Percentiles rank a stretch among this genome's conserved stretches.
phyloP scores from a whole-genome alignment of 1,140 invertebrate species.

The Elysia chlorotica region DNA sequence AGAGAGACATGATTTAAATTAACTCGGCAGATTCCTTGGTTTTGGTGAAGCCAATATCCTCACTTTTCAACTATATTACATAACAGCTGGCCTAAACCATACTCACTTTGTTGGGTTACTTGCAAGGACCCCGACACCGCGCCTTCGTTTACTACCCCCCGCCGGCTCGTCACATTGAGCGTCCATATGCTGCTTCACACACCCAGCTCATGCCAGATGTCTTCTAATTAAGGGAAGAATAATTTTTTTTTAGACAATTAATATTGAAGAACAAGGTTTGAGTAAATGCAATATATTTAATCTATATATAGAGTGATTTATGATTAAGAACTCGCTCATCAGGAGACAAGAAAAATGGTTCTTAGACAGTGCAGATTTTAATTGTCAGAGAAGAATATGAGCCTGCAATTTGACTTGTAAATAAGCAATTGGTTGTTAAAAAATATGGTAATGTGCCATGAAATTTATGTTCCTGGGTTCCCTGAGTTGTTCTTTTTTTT shows the following conservation, averaged over 20 bases:
- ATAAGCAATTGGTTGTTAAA: too few relatives aligned
- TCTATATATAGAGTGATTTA: too few relatives aligned
- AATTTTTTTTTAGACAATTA: not conserved
- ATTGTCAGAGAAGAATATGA: not conserved
- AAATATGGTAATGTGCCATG: too few relatives aligned
- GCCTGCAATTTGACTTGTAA: not conserved
- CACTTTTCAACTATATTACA: too few relatives aligned
- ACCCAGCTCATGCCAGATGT: constrained; percentile 28
- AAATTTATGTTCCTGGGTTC: too few relatives aligned
- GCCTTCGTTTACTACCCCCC: constrained; percentile 29
- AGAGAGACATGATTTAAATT: too few relatives aligned
- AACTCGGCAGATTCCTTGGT: too few relatives aligned
- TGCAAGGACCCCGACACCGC: constrained; percentile 9
- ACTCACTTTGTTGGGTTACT: constrained; percentile 11
- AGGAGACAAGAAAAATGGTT: too few relatives aligned
- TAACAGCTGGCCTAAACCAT: too few relatives aligned
- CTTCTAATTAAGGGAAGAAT: not conserved
- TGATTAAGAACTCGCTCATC: not conserved
- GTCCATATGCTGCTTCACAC: constrained; percentile 23
- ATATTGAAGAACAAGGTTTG: not conserved
- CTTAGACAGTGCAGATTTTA: too few relatives aligned
- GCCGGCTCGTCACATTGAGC: constrained; percentile 25
- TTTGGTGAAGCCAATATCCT: too few relatives aligned
- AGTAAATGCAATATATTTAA: not conserved
- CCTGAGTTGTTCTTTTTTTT: too few relatives aligned